Conservation (phyloP, 1,140 invertebrate species). For the Eurosta solidaginis region DNA sequence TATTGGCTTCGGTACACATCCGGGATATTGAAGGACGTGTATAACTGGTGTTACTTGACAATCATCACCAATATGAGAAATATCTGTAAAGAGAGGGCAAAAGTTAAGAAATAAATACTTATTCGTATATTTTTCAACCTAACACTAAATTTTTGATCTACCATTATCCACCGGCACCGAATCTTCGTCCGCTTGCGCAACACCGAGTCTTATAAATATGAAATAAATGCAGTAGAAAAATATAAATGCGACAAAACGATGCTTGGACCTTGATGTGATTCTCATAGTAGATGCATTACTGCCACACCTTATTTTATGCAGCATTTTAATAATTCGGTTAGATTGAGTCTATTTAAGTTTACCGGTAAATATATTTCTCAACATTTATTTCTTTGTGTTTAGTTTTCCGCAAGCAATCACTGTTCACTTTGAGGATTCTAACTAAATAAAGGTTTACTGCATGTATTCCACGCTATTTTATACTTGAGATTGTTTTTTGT, state of each 20-base stretch:
- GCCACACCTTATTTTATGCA: not conserved
- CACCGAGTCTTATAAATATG: not conserved
- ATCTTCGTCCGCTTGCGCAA: not conserved
- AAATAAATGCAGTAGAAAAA: constrained; percentile 1
- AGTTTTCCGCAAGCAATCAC: not conserved
- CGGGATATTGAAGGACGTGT: constrained; percentile 88
- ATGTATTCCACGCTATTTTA: not conserved
- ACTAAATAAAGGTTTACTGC: not conserved
- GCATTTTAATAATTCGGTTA: not conserved
- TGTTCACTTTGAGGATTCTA: not conserved
- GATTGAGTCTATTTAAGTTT: not conserved
- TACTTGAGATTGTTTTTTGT: not conserved
- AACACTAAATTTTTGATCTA: not conserved
- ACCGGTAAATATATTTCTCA: not conserved
- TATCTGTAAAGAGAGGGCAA: constrained; percentile 51
- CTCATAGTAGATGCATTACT: not conserved
- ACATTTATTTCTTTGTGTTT: not conserved
- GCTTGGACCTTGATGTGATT: not conserved
- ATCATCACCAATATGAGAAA: constrained; percentile 69
- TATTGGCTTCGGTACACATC: constrained; percentile 90
- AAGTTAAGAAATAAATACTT: not conserved
- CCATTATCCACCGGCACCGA: not conserved
- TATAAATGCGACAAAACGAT: not conserved
- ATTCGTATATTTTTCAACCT: too few relatives aligned
- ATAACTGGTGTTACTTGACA: constrained; percentile 90